These are phyloP conservation scores for Mionectes macconnelli DNA, from an alignment of 2,113 vertebrate species.

Conservation along the genomic window DNA sequence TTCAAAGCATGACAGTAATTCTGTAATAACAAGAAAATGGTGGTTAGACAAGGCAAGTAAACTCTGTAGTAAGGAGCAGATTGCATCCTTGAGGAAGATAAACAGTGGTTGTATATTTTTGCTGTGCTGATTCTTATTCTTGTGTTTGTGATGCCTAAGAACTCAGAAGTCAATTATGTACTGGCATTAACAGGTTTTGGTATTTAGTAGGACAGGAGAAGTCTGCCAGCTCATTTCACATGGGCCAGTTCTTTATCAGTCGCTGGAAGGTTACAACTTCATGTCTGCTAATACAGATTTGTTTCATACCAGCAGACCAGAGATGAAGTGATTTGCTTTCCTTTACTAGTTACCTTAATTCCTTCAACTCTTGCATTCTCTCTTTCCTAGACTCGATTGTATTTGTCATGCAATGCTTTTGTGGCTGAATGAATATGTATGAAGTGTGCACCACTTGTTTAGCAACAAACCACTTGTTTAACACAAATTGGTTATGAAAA, in stretches of 20 bases:
- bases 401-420: background rate
- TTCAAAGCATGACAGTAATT: background rate
- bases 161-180: background rate
- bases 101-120: background rate
- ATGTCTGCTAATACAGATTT: background rate
- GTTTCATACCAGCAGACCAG: background rate
- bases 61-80: background rate
- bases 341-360: background rate
- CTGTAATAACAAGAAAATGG: background rate
- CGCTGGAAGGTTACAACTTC: background rate
- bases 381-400: background rate
- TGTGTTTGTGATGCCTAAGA: background rate
- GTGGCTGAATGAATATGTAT: background rate
- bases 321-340: slow-evolving; percentile 4
- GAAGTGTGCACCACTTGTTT: background rate
- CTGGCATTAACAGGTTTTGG: background rate
- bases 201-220: background rate
- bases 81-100: background rate
- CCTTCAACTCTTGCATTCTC: background rate
- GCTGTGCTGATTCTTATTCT: background rate
- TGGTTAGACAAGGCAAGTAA: background rate
- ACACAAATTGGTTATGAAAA: background rate
- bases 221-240: background rate
- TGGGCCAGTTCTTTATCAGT: background rate
- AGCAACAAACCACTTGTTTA: background rate